Evolutionary conservation across 1,140 invertebrate species (phyloP).

Genomic region (Listronotus bonariensis): DNA sequence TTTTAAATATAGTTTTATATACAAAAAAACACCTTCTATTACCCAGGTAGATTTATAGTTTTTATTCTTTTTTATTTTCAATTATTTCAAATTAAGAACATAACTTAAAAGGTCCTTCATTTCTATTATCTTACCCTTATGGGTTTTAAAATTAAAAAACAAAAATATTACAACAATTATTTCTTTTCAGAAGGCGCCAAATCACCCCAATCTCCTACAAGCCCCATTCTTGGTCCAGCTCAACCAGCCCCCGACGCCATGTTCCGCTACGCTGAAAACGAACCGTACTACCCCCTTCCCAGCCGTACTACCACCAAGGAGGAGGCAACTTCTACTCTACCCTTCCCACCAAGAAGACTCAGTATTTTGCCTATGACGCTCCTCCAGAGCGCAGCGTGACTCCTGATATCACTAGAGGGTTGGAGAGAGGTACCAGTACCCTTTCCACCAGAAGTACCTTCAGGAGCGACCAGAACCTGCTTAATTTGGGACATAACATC

Average conservation of each 20-base stretch:
- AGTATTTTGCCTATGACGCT: conserved; percentile 47
- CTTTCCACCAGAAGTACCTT: conserved; percentile 10
- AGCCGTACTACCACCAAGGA: conserved; percentile 39
- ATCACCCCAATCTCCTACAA: conserved; percentile 25
- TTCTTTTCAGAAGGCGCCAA: conserved; percentile 51
- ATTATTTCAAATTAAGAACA: too few species aligned
- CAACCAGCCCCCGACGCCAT: conserved; percentile 29
- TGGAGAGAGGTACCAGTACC: conserved; percentile 41
- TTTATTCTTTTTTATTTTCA: too few species aligned
- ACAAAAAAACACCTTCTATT: too few species aligned
- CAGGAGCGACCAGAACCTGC: conserved; percentile 22
- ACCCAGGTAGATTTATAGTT: too few species aligned
- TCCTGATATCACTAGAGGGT: conserved; percentile 62
- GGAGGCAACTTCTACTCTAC: conserved; percentile 47
- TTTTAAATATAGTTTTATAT: too few species aligned
- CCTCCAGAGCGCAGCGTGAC: conserved; percentile 61
- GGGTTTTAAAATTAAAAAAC: too few species aligned
- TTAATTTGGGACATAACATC: conserved; percentile 35
- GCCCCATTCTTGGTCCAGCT: conserved; percentile 19
- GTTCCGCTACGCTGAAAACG: conserved; percentile 37
- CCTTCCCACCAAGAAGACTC: conserved; percentile 48
- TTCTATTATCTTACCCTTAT: too few species aligned
- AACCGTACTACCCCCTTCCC: conserved; percentile 29
- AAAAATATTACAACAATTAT: background rate
- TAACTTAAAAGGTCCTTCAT: too few species aligned